Percentiles rank a stretch among this genome's conserved stretches.
Evolutionary conservation across 2,113 vertebrate species (phyloP).

Genomic region (Strix uralensis): DNA sequence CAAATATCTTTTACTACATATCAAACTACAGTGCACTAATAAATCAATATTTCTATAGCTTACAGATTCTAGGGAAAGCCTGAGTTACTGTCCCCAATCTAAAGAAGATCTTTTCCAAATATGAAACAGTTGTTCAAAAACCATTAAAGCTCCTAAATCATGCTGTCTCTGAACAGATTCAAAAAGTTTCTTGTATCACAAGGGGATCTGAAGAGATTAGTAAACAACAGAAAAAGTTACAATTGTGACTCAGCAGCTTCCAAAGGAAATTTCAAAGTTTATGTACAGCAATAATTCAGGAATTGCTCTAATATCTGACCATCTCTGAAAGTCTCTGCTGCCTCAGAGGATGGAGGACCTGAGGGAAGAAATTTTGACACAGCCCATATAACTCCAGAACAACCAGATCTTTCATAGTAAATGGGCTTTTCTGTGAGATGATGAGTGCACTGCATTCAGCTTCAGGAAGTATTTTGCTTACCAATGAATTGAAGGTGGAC

Average conservation of each 20-base stretch:
- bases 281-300: background rate
- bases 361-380: background rate
- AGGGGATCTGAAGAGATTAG: background rate
- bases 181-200: background rate
- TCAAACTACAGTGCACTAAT: background rate
- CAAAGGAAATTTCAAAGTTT: background rate
- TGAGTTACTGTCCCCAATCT: background rate
- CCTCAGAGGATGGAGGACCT: background rate
- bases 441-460: background rate
- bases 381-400: background rate
- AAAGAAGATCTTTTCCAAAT: background rate
- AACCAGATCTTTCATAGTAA: background rate
- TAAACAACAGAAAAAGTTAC: background rate
- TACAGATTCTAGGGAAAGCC: constrained; percentile 1
- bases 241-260: background rate
- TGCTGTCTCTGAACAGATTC: background rate
- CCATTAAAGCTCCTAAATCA: background rate
- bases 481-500: background rate
- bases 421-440: background rate
- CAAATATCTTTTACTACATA: background rate
- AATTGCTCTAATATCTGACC: background rate
- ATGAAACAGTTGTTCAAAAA: background rate
- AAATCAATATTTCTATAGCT: background rate
- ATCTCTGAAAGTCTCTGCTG: background rate
- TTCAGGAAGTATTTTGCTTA: background rate